Percentiles rank a stretch among this genome's conserved stretches.
Conservation (phyloP, 2,888 invertebrate genomes). For the Phragmatobia fuliginosa region DNA sequence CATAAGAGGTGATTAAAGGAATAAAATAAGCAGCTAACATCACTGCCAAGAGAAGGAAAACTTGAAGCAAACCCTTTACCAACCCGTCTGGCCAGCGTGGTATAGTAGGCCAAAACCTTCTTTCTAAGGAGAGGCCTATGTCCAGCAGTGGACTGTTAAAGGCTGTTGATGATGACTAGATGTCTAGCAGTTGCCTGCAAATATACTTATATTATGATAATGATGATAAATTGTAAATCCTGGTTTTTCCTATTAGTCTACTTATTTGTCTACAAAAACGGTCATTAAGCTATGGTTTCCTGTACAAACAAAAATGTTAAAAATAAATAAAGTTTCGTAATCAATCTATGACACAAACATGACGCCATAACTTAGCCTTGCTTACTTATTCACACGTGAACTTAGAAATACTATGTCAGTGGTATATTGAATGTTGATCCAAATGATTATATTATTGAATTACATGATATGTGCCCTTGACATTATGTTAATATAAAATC, state of each 20-base stretch:
- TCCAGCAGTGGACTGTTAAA: too few species aligned
- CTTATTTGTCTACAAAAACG: not conserved
- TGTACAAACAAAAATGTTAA: not conserved
- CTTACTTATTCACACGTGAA: constrained; percentile 6
- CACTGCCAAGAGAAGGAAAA: too few species aligned
- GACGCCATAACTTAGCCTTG: constrained; percentile 23
- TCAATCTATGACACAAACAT: not conserved
- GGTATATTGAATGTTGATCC: constrained; percentile 40
- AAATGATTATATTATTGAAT: constrained; percentile 35
- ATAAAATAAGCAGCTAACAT: too few species aligned
- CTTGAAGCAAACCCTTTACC: too few species aligned
- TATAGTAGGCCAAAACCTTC: too few species aligned
- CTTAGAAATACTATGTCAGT: constrained; percentile 1
- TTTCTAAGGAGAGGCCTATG: too few species aligned
- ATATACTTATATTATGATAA: too few species aligned
- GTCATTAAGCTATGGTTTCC: not conserved
- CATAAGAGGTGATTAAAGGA: too few species aligned
- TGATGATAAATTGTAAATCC: too few species aligned
- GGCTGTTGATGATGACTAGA: too few species aligned
- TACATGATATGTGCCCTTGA: constrained; percentile 32
- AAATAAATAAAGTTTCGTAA: not conserved
- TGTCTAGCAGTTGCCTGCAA: too few species aligned
- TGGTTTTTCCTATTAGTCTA: not conserved
- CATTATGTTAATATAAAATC: constrained; percentile 39
- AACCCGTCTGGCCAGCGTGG: too few species aligned